Evolutionary conservation across 2,888 invertebrate genomes (phyloP).

Genomic region (Eurytoma adleriae): DNA sequence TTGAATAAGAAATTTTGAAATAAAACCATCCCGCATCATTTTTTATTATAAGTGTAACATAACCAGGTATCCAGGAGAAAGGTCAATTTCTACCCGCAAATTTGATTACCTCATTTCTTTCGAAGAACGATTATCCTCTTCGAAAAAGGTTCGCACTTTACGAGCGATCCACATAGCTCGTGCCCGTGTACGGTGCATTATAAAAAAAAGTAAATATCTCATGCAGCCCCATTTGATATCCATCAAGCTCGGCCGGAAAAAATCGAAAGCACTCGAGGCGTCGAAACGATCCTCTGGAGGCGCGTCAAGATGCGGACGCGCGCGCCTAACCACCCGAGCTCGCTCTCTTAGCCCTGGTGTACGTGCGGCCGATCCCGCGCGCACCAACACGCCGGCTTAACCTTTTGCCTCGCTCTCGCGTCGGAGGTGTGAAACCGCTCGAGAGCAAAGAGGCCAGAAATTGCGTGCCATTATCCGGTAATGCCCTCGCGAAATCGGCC

Average conservation of each 20-base stretch:
- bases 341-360: neutral
- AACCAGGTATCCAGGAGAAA: no score
- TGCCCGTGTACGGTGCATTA: neutral
- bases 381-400: slow-evolving; percentile 57
- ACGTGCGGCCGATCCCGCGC: neutral
- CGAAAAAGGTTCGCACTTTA: no score
- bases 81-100: no score
- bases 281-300: slow-evolving; percentile 44
- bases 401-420: slow-evolving; percentile 69
- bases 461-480: slow-evolving; percentile 74
- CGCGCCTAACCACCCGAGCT: slow-evolving; percentile 6
- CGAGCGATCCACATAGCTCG: neutral
- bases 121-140: no score
- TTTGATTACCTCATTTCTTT: no score
- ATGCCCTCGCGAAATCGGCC: slow-evolving; percentile 67
- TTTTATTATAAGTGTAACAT: no score
- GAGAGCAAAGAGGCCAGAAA: slow-evolving; percentile 75
- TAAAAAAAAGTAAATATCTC: neutral
- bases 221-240: slow-evolving; percentile 26
- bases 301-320: slow-evolving; percentile 1
- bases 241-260: slow-evolving; percentile 12
- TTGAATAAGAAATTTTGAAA: no score
- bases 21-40: no score
- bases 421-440: slow-evolving; percentile 75
- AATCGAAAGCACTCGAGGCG: slow-evolving; percentile 45